Evolutionary conservation across 2,888 invertebrate genomes (phyloP).

Genomic region (Mayetiola destructor): DNA sequence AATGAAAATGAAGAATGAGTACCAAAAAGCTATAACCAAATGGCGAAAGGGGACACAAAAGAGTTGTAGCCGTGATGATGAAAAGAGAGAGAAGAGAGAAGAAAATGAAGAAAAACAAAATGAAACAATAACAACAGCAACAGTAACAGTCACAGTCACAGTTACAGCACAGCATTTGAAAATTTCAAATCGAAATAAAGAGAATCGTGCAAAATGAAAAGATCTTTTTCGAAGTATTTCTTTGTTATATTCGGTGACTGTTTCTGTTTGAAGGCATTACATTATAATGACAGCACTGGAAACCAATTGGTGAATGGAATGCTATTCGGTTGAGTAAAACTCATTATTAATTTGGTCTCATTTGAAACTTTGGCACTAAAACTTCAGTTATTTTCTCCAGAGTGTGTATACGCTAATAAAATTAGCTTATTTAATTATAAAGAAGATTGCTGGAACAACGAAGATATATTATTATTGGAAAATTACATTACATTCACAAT

Average conservation of each 20-base stretch:
- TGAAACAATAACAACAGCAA: not conserved
- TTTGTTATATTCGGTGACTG: too few relatives aligned
- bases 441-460: constrained; percentile 12
- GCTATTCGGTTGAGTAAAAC: not conserved
- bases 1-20: too few relatives aligned
- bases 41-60: too few relatives aligned
- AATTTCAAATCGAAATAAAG: too few relatives aligned
- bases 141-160: too few relatives aligned
- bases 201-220: too few relatives aligned
- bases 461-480: constrained; percentile 9
- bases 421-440: constrained; percentile 13
- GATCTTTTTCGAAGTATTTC: too few relatives aligned
- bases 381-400: constrained; percentile 11
- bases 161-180: too few relatives aligned
- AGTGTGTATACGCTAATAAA: constrained; percentile 12
- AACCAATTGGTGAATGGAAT: not conserved
- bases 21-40: too few relatives aligned
- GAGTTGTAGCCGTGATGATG: too few relatives aligned
- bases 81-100: not conserved
- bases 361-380: constrained; percentile 13
- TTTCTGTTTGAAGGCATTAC: too few relatives aligned
- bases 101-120: not conserved
- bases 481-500: not conserved
- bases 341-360: constrained; percentile 13
- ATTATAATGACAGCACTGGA: not conserved